Evolutionary conservation across 2,113 vertebrate species (phyloP).

Genomic region (Excalfactoria chinensis): DNA sequence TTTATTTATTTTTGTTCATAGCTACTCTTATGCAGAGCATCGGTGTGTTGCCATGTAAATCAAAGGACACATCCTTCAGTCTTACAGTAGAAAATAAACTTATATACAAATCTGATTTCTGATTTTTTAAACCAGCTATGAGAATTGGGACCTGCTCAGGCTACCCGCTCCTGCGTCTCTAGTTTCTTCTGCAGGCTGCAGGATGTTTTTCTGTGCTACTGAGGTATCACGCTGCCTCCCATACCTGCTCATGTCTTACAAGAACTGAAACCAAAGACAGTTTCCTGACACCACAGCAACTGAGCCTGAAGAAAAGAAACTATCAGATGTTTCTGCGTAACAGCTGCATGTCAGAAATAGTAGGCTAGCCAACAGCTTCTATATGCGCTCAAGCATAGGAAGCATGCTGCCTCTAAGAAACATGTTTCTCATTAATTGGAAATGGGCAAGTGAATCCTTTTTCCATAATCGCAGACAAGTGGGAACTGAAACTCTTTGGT

Average conservation of each 20-base stretch:
- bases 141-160: not conserved
- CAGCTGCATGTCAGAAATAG: constrained; percentile 66
- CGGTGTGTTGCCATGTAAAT: not conserved
- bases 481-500: not conserved
- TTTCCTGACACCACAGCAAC: not conserved
- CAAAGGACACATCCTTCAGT: not conserved
- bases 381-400: not conserved
- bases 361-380: not conserved
- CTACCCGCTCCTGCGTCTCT: not conserved
- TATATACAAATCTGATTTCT: not conserved
- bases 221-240: not conserved
- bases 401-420: not conserved
- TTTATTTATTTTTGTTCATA: not conserved
- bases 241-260: constrained; percentile 29
- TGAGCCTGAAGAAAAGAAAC: constrained; percentile 52
- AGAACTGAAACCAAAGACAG: constrained; percentile 41
- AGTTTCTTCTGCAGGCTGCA: not conserved
- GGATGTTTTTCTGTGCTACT: not conserved
- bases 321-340: constrained; percentile 52
- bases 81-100: not conserved
- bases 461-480: not conserved
- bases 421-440: not conserved
- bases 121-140: not conserved
- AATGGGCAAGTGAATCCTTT: constrained; percentile 8
- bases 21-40: not conserved